Conservation (phyloP, 2,113 vertebrate genomes). For the Pungitius pungitius region DNA sequence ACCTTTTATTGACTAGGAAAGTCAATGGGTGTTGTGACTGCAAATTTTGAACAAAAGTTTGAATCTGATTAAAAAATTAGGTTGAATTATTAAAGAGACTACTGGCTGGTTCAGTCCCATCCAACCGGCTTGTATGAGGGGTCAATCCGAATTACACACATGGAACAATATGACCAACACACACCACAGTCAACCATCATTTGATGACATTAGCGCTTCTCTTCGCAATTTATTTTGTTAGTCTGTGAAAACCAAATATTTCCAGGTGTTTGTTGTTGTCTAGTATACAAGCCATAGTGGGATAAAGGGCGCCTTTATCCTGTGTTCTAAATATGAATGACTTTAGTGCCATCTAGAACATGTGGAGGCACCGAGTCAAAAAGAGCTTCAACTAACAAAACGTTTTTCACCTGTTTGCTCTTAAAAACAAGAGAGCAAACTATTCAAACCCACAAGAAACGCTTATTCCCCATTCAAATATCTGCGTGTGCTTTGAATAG, state of each 20-base stretch:
- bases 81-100: no score
- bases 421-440: background rate
- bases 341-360: background rate
- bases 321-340: background rate
- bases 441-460: no score
- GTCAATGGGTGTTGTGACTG: background rate
- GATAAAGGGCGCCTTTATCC: background rate
- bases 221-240: background rate
- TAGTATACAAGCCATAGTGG: background rate
- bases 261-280: background rate
- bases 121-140: background rate
- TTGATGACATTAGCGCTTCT: background rate
- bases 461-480: constrained; percentile 44
- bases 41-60: background rate
- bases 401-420: background rate
- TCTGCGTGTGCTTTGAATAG: constrained; percentile 55
- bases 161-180: no score
- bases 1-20: background rate
- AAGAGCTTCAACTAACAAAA: background rate
- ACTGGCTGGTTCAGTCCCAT: background rate
- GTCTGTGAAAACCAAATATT: background rate
- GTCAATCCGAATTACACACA: background rate
- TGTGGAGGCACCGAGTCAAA: background rate
- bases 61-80: no score
- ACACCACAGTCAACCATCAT: background rate